These are phyloP conservation scores for Forbesichthys agassizii DNA, from an alignment of 2,113 vertebrate genomes.

Conservation along the genomic window DNA sequence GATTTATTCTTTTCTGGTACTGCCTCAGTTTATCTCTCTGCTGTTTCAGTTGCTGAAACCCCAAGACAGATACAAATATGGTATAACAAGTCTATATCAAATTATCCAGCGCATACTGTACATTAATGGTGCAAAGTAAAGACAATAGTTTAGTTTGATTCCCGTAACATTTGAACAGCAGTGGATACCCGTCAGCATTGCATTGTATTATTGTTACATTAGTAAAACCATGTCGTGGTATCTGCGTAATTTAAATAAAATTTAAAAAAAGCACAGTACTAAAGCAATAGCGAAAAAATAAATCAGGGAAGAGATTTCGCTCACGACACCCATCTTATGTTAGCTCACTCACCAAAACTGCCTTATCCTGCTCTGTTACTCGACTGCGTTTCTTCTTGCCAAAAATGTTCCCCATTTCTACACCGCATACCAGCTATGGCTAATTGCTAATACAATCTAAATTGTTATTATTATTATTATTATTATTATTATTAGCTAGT, in stretches of 20 bases:
- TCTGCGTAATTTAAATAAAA: not conserved
- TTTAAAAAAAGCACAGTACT: not conserved
- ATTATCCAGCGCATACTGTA: not conserved
- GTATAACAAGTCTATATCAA: not conserved
- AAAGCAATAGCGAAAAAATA: not conserved
- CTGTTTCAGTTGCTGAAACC: constrained; percentile 90
- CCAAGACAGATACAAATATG: not conserved
- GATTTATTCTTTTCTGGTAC: constrained; percentile 85
- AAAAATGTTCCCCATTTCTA: constrained; percentile 90
- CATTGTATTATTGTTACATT: too few species aligned
- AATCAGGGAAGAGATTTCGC: not conserved
- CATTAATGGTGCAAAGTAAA: not conserved
- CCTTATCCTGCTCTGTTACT: constrained; percentile 90
- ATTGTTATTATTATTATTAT: too few species aligned
- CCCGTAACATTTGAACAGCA: too few species aligned
- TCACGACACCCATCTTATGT: constrained; percentile 9
- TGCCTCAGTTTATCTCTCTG: constrained; percentile 92
- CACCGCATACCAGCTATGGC: constrained; percentile 54
- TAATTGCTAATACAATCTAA: not conserved
- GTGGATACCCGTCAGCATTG: not conserved
- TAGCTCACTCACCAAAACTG: constrained; percentile 81
- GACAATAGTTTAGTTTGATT: too few species aligned
- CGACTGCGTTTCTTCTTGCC: constrained; percentile 88
- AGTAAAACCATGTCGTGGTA: not conserved
- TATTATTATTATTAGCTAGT: not conserved